Evolutionary conservation across 2,113 vertebrate genomes (phyloP), one percentile per base, ranked within the genome.

Genomic region (Pampusana beccarii): DNA sequence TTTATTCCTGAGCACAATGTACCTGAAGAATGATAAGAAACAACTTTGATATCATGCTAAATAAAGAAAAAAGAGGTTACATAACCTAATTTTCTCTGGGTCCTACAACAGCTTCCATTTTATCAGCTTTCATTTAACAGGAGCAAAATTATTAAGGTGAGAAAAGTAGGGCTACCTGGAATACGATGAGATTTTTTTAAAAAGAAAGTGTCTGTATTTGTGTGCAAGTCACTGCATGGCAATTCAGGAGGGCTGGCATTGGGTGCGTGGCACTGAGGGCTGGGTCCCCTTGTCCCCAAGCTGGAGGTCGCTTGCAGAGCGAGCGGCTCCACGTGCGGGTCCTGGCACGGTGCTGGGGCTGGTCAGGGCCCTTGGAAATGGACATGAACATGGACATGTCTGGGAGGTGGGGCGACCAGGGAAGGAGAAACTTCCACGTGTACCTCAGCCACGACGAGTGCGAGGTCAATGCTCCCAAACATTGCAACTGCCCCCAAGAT

Each of bases 1-100:
- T 97, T 96, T 97, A 91, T 96, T 97, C 78, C 75, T 40, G n/a
- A 88, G 73, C 74, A 90, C 74, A 95, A 79, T 84, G 80, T 95
- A 97, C 78, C 86, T 96, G 92, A 90, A 86, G 56, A 95, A 78
- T 42, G 88, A 95, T 93, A 97, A 97, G 94, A 96, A 96, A 86
- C 88, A 94, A 90, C 69, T 95, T 92, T 87, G 65, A 90, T 97
- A 94, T 71, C 44, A 82, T 25, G 54, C 69, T 94, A 93, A 94
- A 95, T 94, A 97, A 96, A 97, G 80, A 96, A 97, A 96, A 93
- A 97, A 90, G 16, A 77, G 40, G 46, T 96, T 92, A 88, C 13
- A 57, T 93, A 97, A 95, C 88, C 71, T 69, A 86, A 86, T 96
- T 92, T 95, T 97, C 65, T 70, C 38, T 21, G 40, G 57, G 40